Base-by-base conservation (phyloP, 2,113 vertebrate genomes). In the rat (Rattus norvegicus) region DNA sequence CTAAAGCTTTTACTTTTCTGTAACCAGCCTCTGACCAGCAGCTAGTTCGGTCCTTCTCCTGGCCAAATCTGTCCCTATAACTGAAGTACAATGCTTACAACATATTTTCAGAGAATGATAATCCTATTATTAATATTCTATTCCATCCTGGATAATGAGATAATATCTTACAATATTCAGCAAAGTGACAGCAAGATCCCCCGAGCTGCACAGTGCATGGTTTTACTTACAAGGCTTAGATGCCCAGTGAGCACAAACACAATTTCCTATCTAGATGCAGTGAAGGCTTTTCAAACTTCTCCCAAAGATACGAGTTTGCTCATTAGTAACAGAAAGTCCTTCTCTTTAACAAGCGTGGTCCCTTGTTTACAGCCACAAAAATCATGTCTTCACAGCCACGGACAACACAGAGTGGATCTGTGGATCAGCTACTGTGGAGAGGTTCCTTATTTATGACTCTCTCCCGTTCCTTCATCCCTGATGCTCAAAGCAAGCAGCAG, bases 351-450 rank as follows among this genome's bases (percentile, higher is more conserved):
- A 81, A 36, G 54, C 26, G 69, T 16, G n/a, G 39, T 63, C n/a
- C 65, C 19, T 84, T 59, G 16, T 54, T 80, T 75, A 85, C 14
- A 88, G 54, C 54, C 76, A 93, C 39, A 96, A 93, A 93, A 95
- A 92, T 24, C 65, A 28, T 20, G 83, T 67, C 61, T 39, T 96
- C 77, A 33, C 28, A 92, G 69, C 1, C 59, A 95, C 43, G 77
- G 63, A 52, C 91, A 93, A 89, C 75, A 91, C 28, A 54, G 75
- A 77, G 91, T 26, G 17, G 36, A 63, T 56, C 92, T 6, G 3
- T 33, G 22, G 73, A 19, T 43, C 69, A 69, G 22, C 30, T 43
- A 91, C 7, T 67, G n/a, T 69, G 26, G 36, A 80, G 75, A 47
- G 76, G 30, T 14, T 75, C 52, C 59, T 75, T 33, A 14, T 0